phyloP scores from a whole-genome alignment of 2,888 invertebrate genomes.

The Brachyptera risi region DNA sequence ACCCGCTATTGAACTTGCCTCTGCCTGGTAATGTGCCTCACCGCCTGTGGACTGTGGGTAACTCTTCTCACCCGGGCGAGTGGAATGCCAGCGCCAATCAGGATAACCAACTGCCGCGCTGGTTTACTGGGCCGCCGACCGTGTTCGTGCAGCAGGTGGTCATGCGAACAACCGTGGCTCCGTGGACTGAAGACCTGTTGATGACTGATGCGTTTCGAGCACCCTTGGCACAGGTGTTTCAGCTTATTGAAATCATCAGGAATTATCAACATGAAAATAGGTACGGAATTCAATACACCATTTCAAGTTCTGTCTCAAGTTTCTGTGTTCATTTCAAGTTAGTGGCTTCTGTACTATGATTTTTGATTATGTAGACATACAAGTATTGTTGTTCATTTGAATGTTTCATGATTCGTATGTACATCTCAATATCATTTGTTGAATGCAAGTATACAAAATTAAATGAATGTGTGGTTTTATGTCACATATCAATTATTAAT shows the following conservation, averaged over 20 bases:
- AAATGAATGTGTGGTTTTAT: too few relatives aligned
- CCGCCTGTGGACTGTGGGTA: conserved; percentile 35
- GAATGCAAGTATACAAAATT: too few relatives aligned
- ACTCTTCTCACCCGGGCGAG: neutral
- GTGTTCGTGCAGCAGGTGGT: conserved; percentile 50
- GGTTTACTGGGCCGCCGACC: conserved; percentile 48
- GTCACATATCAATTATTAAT: too few relatives aligned
- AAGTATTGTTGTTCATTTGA: too few relatives aligned
- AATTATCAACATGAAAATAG: conserved; percentile 72
- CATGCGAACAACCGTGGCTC: conserved; percentile 67
- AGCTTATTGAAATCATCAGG: conserved; percentile 77
- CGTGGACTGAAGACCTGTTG: conserved; percentile 78
- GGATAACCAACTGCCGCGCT: conserved; percentile 35
- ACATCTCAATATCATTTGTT: too few relatives aligned
- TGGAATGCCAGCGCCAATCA: neutral
- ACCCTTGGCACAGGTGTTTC: conserved; percentile 85
- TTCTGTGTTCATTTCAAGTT: too few relatives aligned
- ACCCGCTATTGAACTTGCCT: conserved; percentile 80
- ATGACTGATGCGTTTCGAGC: conserved; percentile 89
- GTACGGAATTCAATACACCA: too few relatives aligned
- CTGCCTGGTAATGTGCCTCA: conserved; percentile 87
- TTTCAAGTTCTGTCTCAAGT: too few relatives aligned
- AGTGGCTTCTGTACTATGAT: too few relatives aligned
- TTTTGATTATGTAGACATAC: too few relatives aligned
- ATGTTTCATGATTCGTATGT: too few relatives aligned